Percentiles rank a stretch among this genome's conserved stretches.
phyloP scores from a whole-genome alignment of 2,797 vertebrate species.

The Erethizon dorsatum region DNA sequence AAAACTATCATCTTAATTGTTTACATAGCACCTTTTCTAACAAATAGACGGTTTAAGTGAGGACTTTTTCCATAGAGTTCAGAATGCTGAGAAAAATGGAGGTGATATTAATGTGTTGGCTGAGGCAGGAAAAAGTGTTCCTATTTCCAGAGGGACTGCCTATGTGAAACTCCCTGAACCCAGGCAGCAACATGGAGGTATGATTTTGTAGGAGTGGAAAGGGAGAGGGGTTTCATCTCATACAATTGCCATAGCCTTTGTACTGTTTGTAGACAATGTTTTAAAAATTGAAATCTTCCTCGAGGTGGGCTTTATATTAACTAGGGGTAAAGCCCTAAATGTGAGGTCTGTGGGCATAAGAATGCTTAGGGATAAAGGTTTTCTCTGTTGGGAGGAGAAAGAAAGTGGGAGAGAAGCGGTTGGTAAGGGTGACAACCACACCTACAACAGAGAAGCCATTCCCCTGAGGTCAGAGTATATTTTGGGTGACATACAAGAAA shows the following conservation, averaged over 20 bases:
- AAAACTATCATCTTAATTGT: background rate
- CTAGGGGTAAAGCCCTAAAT: background rate
- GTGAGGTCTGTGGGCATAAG: background rate
- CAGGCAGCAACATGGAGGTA: background rate
- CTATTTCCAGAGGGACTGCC: background rate
- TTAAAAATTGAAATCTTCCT: background rate
- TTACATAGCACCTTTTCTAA: background rate
- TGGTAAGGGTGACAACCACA: background rate
- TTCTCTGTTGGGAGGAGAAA: background rate
- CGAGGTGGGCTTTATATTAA: background rate
- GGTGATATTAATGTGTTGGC: background rate
- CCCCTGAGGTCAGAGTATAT: background rate
- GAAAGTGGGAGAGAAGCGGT: background rate
- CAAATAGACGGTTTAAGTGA: background rate
- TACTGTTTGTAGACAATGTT: background rate
- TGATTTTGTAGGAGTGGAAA: background rate
- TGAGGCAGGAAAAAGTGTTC: background rate
- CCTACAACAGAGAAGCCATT: background rate
- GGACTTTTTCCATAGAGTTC: background rate
- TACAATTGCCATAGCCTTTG: background rate
- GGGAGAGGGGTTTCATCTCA: background rate
- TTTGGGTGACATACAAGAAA: background rate
- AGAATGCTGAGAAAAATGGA: background rate
- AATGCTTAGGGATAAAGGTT: background rate
- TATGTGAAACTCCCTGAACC: background rate